These are phyloP conservation scores for Microcebus tavaratra DNA, from an alignment of 2,113 vertebrate genomes.

Conservation along the genomic window DNA sequence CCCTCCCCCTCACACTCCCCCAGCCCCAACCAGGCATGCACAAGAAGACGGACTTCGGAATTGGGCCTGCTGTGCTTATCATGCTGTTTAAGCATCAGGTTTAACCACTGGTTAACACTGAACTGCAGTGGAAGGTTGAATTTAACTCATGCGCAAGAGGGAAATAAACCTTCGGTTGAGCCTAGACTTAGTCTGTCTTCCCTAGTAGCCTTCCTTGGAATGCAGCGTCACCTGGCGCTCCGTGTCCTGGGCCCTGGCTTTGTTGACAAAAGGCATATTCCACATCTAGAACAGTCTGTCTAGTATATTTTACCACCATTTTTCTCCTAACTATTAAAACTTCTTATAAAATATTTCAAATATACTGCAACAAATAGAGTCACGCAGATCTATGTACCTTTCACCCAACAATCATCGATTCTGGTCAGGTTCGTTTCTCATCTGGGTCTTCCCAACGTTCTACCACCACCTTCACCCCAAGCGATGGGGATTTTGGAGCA, in stretches of 20 bases:
- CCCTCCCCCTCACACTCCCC: neutral
- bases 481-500: neutral
- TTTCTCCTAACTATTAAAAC: neutral
- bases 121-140: neutral
- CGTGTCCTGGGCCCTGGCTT: rapidly evolving
- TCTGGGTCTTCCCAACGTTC: no score
- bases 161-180: neutral
- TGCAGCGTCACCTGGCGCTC: neutral
- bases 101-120: neutral
- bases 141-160: neutral
- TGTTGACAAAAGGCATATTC: neutral
- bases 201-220: neutral
- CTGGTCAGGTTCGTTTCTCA: neutral
- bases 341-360: neutral
- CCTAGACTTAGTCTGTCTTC: neutral
- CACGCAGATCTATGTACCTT: neutral
- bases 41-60: neutral
- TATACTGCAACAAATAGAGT: neutral
- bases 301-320: neutral
- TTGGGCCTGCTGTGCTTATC: neutral
- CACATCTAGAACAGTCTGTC: neutral
- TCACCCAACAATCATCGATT: rapidly evolving
- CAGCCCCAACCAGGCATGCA: neutral
- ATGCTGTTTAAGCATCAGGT: neutral
- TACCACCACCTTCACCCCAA: no score